These are phyloP conservation scores for Apis cerana DNA, from an alignment of 1,140 invertebrate species.

Conservation along the genomic window DNA sequence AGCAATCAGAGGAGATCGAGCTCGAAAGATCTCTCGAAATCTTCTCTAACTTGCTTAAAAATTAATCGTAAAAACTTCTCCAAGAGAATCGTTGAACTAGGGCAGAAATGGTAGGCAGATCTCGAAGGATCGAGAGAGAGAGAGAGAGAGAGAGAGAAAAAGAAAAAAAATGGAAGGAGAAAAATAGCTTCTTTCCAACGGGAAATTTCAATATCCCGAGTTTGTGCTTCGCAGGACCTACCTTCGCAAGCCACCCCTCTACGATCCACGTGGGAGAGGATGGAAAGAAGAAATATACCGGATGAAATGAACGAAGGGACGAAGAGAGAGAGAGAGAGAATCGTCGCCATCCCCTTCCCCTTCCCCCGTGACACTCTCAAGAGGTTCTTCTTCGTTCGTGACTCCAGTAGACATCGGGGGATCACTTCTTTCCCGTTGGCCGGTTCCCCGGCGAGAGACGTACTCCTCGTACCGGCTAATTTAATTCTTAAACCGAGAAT, in stretches of 20 bases:
- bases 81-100: no score
- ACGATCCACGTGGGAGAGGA: constrained; percentile 33
- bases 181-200: constrained; percentile 63
- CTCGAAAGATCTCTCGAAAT: no score
- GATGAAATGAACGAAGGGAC: no score
- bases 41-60: no score
- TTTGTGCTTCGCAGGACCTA: constrained; percentile 50
- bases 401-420: constrained; percentile 65
- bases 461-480: constrained; percentile 51
- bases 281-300: not conserved
- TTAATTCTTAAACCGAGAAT: constrained; percentile 64
- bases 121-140: not conserved
- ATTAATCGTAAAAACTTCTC: no score
- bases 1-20: no score
- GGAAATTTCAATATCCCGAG: constrained; percentile 68
- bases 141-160: constrained; percentile 3
- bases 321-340: not conserved
- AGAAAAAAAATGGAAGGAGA: constrained; percentile 49
- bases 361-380: constrained; percentile 62
- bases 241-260: constrained; percentile 7
- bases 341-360: not conserved
- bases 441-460: constrained; percentile 27
- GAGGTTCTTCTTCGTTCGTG: constrained; percentile 63
- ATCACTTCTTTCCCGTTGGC: constrained; percentile 58
- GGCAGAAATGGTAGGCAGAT: no score